phyloP scores from a whole-genome alignment of 2,113 vertebrate species.

The Corapipo altera region DNA sequence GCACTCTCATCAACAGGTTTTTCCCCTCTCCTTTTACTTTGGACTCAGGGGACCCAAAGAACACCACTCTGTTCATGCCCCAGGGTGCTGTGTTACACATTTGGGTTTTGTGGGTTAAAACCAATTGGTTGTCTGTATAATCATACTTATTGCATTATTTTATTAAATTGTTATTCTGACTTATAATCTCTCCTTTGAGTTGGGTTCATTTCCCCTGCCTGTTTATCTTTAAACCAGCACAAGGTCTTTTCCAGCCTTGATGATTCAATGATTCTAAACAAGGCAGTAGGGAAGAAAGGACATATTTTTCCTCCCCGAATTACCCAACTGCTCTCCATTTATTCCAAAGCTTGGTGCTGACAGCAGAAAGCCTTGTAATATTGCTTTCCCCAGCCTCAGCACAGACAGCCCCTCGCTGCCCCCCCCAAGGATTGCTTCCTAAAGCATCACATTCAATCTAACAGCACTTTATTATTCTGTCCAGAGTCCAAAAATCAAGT shows the following conservation, averaged over 20 bases:
- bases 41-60: too few species aligned
- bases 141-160: too few species aligned
- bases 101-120: too few species aligned
- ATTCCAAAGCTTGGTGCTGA: neutral
- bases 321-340: neutral
- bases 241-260: neutral
- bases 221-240: too few species aligned
- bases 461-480: neutral
- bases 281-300: neutral
- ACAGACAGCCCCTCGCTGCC: neutral
- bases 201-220: too few species aligned
- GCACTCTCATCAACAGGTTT: too few species aligned
- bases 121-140: too few species aligned
- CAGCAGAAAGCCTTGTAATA: neutral
- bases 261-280: neutral
- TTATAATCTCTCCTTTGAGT: too few species aligned
- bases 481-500: neutral
- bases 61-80: too few species aligned
- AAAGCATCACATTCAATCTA: neutral
- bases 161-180: too few species aligned
- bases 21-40: too few species aligned
- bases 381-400: neutral
- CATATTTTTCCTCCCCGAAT: neutral
- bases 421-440: neutral
- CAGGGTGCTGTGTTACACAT: too few species aligned